Conservation (phyloP, 2,797 vertebrate species). For the Telmatherina bonti region DNA sequence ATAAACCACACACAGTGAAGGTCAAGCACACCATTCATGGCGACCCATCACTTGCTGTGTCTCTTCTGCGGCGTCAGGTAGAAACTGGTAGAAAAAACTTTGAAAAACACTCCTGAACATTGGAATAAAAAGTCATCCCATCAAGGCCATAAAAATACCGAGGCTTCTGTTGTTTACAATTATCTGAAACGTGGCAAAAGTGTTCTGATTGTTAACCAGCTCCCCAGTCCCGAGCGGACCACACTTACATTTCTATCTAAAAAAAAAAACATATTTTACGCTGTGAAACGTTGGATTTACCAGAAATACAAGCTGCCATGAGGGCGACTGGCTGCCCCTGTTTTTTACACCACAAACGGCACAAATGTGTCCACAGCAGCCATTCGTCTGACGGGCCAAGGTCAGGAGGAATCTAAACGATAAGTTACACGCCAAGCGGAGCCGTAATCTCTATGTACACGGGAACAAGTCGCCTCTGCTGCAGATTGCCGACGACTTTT, state of each 20-base stretch:
- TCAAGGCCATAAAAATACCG: conserved; percentile 55
- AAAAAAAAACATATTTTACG: conserved; percentile 33
- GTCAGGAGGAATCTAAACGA: conserved; percentile 24
- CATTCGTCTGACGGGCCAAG: conserved; percentile 2
- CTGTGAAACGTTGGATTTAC: conserved; percentile 24
- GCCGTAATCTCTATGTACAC: conserved; percentile 17
- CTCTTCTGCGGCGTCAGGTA: conserved; percentile 39
- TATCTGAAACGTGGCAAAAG: conserved; percentile 38
- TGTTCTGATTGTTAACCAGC: conserved; percentile 23
- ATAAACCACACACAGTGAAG: conserved; percentile 46
- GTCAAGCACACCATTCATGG: conserved; percentile 15
- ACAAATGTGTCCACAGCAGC: conserved; percentile 2
- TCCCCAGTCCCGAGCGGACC: conserved; percentile 28
- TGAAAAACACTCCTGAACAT: conserved; percentile 31
- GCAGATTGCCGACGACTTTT: conserved; percentile 36
- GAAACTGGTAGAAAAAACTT: conserved; percentile 50
- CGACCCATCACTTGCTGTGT: neutral
- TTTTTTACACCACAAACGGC: conserved; percentile 17
- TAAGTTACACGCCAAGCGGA: conserved; percentile 53
- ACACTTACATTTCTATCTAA: conserved; percentile 33
- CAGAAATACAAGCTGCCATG: conserved; percentile 55
- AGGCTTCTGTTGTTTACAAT: conserved; percentile 48
- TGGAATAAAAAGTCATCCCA: conserved; percentile 32
- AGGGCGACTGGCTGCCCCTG: conserved; percentile 22
- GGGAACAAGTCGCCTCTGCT: conserved; percentile 20